phyloP scores from a whole-genome alignment of 1,140 invertebrate species.

The Ostrea denselamellosa region DNA sequence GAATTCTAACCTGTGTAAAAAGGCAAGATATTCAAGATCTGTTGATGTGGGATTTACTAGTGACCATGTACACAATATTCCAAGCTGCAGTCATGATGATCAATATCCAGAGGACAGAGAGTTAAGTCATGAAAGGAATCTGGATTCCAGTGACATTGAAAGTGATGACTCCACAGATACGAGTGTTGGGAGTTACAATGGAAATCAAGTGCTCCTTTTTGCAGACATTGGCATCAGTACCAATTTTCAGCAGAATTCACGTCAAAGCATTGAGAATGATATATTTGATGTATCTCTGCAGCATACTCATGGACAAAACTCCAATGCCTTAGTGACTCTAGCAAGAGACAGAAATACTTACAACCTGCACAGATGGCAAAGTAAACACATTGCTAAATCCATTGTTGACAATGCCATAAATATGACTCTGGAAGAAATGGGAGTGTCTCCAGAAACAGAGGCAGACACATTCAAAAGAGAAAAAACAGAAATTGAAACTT shows the following conservation, averaged over 20 bases:
- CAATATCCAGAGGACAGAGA: neutral
- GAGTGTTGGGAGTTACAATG: neutral
- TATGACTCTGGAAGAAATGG: conserved; percentile 84
- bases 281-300: neutral
- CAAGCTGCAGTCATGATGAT: conserved; percentile 8
- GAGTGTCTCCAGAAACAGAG: conserved; percentile 79
- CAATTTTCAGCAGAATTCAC: conserved; percentile 12
- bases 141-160: neutral
- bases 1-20: neutral
- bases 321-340: neutral
- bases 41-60: neutral
- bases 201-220: conserved; percentile 15
- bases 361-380: conserved; percentile 81
- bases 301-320: neutral
- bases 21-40: neutral
- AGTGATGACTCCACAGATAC: conserved; percentile 19
- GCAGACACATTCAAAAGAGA: conserved; percentile 82
- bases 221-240: conserved; percentile 18
- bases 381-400: conserved; percentile 85
- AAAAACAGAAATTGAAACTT: conserved; percentile 83
- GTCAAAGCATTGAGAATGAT: conserved; percentile 23
- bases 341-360: conserved; percentile 6
- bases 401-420: conserved; percentile 88
- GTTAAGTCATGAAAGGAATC: conserved; percentile 15
- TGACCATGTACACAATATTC: neutral